A percentile compares a stretch with the other conserved stretches of the same genome.
Conservation (phyloP, 2,888 invertebrate genomes). For the Ichneumoninae sp. region DNA sequence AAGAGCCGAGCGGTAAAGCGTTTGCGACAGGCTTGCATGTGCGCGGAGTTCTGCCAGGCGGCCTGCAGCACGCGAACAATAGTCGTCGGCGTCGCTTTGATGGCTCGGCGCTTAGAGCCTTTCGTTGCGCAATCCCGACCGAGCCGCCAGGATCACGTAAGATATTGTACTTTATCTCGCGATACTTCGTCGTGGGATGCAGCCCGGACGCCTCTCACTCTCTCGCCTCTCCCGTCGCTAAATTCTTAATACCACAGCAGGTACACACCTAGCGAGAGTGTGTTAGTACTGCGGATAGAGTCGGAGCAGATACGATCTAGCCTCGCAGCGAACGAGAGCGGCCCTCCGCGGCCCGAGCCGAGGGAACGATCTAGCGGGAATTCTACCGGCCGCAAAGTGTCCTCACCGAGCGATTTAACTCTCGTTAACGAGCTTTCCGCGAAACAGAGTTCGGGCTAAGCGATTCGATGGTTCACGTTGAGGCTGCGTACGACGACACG, state of each 20-base stretch:
- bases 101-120: slow-evolving; percentile 42
- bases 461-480: slow-evolving; percentile 18
- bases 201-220: background rate
- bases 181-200: slow-evolving; percentile 40
- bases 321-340: background rate
- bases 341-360: no score
- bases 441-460: slow-evolving; percentile 55
- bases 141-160: slow-evolving; percentile 63
- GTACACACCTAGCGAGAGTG: background rate
- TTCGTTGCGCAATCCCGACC: slow-evolving; percentile 59
- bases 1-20: slow-evolving; percentile 23
- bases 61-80: slow-evolving; percentile 49
- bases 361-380: slow-evolving; percentile 14
- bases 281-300: background rate
- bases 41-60: background rate
- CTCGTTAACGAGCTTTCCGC: slow-evolving; percentile 59
- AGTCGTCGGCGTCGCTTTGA: slow-evolving; percentile 63
- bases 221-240: background rate
- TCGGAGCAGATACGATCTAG: background rate
- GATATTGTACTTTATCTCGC: slow-evolving; percentile 55
- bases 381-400: slow-evolving; percentile 34
- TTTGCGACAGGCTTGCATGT: background rate
- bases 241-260: slow-evolving; percentile 8
- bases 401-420: slow-evolving; percentile 55
- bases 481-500: slow-evolving; percentile 2